Base-by-base conservation (phyloP, 2,797 vertebrate species). In the Anabacerthia variegaticeps region DNA sequence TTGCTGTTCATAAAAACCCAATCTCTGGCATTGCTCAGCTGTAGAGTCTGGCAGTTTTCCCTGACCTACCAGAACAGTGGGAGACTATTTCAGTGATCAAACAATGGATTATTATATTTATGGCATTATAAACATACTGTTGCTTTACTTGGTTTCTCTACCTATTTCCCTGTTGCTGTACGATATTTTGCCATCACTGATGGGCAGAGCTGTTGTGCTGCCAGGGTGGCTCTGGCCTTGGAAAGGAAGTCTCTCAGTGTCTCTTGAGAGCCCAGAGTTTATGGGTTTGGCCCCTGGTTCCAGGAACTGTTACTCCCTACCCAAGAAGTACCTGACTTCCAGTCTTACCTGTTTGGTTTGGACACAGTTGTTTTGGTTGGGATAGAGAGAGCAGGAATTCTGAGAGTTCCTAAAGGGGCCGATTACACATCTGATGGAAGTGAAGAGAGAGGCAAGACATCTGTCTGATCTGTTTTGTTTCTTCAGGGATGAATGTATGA, bases 401-500 rank as follows among this genome's bases (percentile, higher is more conserved):
- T 12, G 39, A 7, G 52, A 51, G 43, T 24, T 88, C 71, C 37
- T 58, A 27, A 11, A 3, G 4, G 36, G 75, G 46, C 16, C 51
- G 34, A 4, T 9, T 52, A 28, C 71, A 51, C 46, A 21, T 3
- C 27, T 36, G 37, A 19, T 3, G 20, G 80, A 51, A 59, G 52
- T 1, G 34, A 77, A 61, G n/a, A 78, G 68, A 66, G 65, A 59
- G 10, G 49, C 32, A 59, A 21, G 68, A 36, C 43, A 39, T 39
- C 22, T 6, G 14, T 63, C 80, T 78, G 7, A 52, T 26, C 23
- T 14, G 68, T 26, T 91, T 73, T 58, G 32, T 59, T 72, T 75
- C 89, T 91, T 91, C 81, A 89, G 85, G 75, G 79, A 58, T 59
- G 56, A 84, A 78, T 52, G 51, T 88, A 41, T 52, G 75, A 73